These are phyloP conservation scores for Acanthurus lineatus DNA, from an alignment of 2,797 vertebrate genomes.

Conservation along the genomic window DNA sequence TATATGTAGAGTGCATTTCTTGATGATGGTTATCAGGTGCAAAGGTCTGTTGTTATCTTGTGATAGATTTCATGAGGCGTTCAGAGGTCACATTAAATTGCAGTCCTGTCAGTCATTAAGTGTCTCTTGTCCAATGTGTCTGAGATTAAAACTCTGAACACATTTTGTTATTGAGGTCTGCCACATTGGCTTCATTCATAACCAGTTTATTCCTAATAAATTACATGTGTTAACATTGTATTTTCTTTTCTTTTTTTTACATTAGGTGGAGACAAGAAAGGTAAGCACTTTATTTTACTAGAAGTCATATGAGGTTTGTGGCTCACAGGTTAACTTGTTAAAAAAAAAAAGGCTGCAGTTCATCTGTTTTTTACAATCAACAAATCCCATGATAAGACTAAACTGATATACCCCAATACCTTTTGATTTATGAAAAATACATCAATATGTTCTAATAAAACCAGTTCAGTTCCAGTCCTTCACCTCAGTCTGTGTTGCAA, in stretches of 20 bases:
- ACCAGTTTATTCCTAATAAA: background rate
- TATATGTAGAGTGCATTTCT: too few relatives aligned
- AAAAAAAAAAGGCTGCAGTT: too few relatives aligned
- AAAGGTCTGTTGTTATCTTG: conserved; percentile 26
- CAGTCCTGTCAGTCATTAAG: background rate
- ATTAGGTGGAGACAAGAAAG: background rate
- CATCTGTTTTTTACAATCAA: too few relatives aligned
- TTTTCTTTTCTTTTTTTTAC: background rate
- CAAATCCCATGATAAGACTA: too few relatives aligned
- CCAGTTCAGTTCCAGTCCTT: too few relatives aligned
- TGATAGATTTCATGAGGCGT: background rate
- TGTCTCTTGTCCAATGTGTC: background rate
- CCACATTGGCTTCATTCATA: too few relatives aligned
- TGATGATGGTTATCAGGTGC: background rate
- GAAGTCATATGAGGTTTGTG: background rate
- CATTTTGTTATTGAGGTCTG: too few relatives aligned
- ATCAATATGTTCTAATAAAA: too few relatives aligned
- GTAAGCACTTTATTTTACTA: background rate
- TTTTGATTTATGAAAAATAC: too few relatives aligned
- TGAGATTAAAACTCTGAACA: background rate
- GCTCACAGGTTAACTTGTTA: background rate
- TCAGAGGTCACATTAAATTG: background rate
- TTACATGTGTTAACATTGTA: background rate
- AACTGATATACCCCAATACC: too few relatives aligned
- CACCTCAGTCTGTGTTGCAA: too few relatives aligned